Conservation (phyloP, 1,140 invertebrate species). For the Cherax destructor region DNA sequence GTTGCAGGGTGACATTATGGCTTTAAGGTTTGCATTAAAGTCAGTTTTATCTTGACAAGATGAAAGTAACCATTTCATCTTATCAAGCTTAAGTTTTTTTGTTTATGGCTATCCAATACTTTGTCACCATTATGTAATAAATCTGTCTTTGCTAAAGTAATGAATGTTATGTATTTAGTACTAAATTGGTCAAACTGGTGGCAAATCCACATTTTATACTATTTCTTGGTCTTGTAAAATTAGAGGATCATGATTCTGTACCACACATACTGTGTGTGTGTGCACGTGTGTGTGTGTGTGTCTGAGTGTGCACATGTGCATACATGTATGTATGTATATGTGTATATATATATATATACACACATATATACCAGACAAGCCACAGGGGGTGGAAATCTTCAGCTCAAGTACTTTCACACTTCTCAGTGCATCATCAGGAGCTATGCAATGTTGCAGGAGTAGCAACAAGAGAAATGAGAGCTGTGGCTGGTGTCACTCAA, state of each 20-base stretch:
- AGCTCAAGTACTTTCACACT: no score
- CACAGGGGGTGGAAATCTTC: no score
- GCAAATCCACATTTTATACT: slow-evolving; percentile 11
- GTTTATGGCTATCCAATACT: neutral
- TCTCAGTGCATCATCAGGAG: no score
- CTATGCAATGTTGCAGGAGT: no score
- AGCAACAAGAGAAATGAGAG: no score
- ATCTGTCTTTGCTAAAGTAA: neutral
- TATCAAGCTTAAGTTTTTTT: neutral
- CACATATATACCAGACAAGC: no score
- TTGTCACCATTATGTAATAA: neutral
- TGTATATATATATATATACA: no score
- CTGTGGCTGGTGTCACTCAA: no score
- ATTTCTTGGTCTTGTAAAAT: neutral
- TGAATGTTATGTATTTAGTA: neutral
- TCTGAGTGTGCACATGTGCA: no score
- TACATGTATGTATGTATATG: no score
- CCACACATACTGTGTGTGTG: no score
- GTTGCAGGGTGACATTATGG: neutral
- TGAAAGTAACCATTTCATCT: neutral
- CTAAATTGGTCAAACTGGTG: neutral
- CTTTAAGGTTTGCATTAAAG: neutral
- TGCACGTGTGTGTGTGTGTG: no score
- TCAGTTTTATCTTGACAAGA: neutral
- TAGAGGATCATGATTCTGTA: neutral